Conservation (phyloP, 2,113 vertebrate species). For the Leucopsar rothschildi region DNA sequence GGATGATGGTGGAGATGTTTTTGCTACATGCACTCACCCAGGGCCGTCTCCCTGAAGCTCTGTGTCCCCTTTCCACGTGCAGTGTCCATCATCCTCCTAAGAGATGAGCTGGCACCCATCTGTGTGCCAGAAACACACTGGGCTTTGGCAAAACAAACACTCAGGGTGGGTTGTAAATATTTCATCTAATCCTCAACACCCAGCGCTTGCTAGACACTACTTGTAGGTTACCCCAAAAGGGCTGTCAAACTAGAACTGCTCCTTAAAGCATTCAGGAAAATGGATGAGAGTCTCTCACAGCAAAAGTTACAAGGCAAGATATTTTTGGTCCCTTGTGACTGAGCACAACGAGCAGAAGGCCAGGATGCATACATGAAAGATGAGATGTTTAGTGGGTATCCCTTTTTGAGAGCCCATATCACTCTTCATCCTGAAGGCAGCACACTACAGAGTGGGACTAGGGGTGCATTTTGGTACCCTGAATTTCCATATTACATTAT, state of each 20-base stretch:
- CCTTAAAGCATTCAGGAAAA: background rate
- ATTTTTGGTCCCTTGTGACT: rapidly evolving
- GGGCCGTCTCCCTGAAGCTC: background rate
- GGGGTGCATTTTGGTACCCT: rapidly evolving
- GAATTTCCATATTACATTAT: background rate
- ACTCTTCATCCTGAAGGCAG: background rate
- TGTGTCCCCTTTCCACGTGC: background rate
- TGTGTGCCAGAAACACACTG: rapidly evolving
- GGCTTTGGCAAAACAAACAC: background rate
- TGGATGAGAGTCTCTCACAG: background rate
- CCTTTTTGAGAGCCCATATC: background rate
- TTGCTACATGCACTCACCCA: background rate
- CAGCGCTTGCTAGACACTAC: background rate
- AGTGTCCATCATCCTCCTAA: background rate
- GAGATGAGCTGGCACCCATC: background rate
- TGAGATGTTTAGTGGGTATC: background rate
- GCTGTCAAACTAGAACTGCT: background rate
- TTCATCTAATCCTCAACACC: background rate
- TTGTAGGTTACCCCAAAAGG: background rate
- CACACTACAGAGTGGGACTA: background rate
- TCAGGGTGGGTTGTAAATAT: background rate
- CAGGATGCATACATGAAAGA: rapidly evolving
- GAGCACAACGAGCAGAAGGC: rapidly evolving
- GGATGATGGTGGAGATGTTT: background rate
- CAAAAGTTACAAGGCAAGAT: background rate